Evolutionary conservation across 2,113 vertebrate genomes (phyloP), one percentile per base, ranked within the genome.

Genomic region (Coreoperca whiteheadi): DNA sequence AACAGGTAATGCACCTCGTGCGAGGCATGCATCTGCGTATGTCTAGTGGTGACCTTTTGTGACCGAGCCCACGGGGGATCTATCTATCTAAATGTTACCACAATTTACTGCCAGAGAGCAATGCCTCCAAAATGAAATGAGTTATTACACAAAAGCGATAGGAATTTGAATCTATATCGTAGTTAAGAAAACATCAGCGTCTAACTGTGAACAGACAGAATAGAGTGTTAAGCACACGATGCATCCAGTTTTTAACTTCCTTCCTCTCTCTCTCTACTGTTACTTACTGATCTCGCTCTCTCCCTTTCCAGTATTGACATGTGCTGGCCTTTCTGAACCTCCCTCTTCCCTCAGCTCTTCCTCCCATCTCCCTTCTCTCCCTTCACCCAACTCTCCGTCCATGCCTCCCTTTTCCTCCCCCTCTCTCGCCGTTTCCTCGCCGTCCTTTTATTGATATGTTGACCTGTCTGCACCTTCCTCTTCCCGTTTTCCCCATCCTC

Each of bases 241-340:
- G 30, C 43, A 15, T 46, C 3, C 16, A 6, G 21, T 51, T 23
- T 5, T 2, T 63, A 10, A 3, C 4, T 51, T 16, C 8, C 16
- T 43, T 64, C 37, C 39, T 23, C 15, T 48, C 15, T 10, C 63
- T 43, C 60, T 57, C 61, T 32, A 4, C 41, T 20, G 7, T 39
- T 25, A n/a, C 51, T 12, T 51, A 16, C 46, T 51, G 23, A 23
- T 63, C 48, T 43, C n/a, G n/a, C 60, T 57, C 69, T 67, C 72
- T 37, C 46, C 54, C 63, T 30, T 23, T 71, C 37, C 48, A 59
- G 3, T 87, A 88, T 86, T 90, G 89, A 85, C 76, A 84, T 39
- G 63, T 86, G 75, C 83, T 87, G 89, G 88, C 91, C 85, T 91
- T 91, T 92, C 71, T 86, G 70, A 68, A 73, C 83, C 37, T 11